A percentile compares a stretch with the other conserved stretches of the same genome.
Evolutionary conservation across 2,888 invertebrate genomes (phyloP).

Genomic region (Caenorhabditis doughertyi): DNA sequence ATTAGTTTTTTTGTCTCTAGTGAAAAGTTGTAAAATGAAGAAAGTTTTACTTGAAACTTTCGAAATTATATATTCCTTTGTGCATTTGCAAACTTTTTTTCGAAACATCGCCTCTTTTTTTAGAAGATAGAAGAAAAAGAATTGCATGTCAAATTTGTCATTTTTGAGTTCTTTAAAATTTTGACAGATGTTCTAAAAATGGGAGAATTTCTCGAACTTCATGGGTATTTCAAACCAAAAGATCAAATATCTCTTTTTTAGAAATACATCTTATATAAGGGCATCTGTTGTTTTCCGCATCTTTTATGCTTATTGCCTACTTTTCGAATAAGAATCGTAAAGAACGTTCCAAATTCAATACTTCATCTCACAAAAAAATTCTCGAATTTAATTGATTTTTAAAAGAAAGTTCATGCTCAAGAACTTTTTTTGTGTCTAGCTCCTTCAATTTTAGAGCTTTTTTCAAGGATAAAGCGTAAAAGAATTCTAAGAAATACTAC

Average conservation of each 20-base stretch:
- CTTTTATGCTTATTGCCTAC: too few relatives aligned
- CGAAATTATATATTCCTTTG: slow-evolving; percentile 21
- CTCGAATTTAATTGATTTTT: too few relatives aligned
- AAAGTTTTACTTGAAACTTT: background rate
- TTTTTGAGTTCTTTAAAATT: background rate
- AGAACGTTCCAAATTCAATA: too few relatives aligned
- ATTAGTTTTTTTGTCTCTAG: slow-evolving; percentile 9
- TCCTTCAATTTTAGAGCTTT: too few relatives aligned
- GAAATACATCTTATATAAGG: too few relatives aligned
- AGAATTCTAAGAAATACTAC: background rate
- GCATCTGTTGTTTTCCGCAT: too few relatives aligned
- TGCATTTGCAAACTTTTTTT: slow-evolving; percentile 11
- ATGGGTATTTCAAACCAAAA: background rate
- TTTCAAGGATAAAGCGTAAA: background rate
- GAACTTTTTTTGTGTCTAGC: too few relatives aligned
- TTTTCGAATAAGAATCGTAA: too few relatives aligned
- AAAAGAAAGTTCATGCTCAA: too few relatives aligned
- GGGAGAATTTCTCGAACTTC: background rate
- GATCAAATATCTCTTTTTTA: background rate
- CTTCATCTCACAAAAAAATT: too few relatives aligned
- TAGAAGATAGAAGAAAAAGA: background rate
- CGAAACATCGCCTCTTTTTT: background rate
- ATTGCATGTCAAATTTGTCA: slow-evolving; percentile 28
- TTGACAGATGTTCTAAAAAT: slow-evolving; percentile 21
- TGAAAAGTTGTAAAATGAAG: background rate